Base-by-base conservation (phyloP, 2,888 invertebrate genomes). In the Agrotis segetum region DNA sequence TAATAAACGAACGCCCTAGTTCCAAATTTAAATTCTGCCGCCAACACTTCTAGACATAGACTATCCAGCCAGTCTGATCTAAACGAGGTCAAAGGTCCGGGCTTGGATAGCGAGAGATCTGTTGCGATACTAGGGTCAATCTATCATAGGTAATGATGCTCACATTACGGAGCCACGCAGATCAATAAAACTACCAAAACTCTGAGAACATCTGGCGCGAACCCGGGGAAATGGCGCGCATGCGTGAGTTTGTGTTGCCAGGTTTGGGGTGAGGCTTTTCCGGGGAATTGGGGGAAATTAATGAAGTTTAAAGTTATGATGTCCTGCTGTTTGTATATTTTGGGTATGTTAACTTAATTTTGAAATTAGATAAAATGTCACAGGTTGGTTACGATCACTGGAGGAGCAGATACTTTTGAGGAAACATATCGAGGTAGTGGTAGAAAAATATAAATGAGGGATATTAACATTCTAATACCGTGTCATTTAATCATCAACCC, bases 121-220 rank as follows among this genome's bases (percentile, higher is more conserved):
- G 78, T 83, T 80, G 70, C 75, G 72, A 81, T 82, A 75, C 71
- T 71, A 49, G 58, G 81, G 79, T 80, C 83, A 74, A 89, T 89
- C 85, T 88, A 87, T 89, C 86, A 89, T 86, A 86, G 86, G 87
- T 87, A 89, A 90, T 90, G 88, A 90, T 85, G 83, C 79, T 79
- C 81, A 67, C 79, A 86, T 89, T 88, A 88, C 86, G 86, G 84
- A 82, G 83, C 74, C 79, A 85, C 83, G 78, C 88, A 91, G 94
- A 96, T 96, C 96, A 93, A 96, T 96, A 96, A 93, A 92, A 91
- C 88, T 93, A 89, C 93, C 93, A 94, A 93, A 93, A 92, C 89
- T 89, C 79, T 50, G 65, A 78, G 82, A 92, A 90, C 93, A 94
- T 93, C 93, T 95, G 95, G 93, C 91, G 92, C 91, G 91, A 92